A percentile compares a stretch with the other conserved stretches of the same genome.
phyloP scores from a whole-genome alignment of 2,113 vertebrate species.

The Dicaeum eximium region DNA sequence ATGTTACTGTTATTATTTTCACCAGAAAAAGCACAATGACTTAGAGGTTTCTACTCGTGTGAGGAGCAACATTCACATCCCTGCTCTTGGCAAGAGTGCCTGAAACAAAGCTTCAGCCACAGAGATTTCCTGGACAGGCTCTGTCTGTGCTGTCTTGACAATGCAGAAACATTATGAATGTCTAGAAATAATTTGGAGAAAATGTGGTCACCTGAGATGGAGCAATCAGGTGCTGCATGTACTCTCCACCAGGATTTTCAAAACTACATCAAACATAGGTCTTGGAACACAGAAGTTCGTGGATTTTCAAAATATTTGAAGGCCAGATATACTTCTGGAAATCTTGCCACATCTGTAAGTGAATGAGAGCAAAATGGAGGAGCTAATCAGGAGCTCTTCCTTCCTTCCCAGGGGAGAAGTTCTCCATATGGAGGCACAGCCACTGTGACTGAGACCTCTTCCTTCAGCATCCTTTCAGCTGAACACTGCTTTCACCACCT shows the following conservation, averaged over 20 bases:
- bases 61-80: neutral
- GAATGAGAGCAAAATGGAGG: neutral
- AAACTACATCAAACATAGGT: neutral
- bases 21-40: neutral
- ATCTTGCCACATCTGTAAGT: neutral
- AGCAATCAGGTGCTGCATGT: accelerated
- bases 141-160: neutral
- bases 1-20: neutral
- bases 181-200: neutral
- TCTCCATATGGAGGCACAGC: neutral
- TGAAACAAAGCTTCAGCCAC: neutral
- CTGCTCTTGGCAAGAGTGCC: neutral
- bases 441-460: neutral
- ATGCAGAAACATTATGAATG: neutral
- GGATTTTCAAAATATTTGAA: neutral
- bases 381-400: neutral
- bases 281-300: neutral
- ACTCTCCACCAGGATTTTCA: neutral
- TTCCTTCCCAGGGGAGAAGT: neutral
- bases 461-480: neutral
- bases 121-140: neutral
- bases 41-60: accelerated
- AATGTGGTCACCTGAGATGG: neutral
- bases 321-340: neutral
- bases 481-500: neutral